A percentile compares a stretch with the other conserved stretches of the same genome.
phyloP scores from a whole-genome alignment of 2,888 invertebrate species.

The Tethea ocularis region DNA sequence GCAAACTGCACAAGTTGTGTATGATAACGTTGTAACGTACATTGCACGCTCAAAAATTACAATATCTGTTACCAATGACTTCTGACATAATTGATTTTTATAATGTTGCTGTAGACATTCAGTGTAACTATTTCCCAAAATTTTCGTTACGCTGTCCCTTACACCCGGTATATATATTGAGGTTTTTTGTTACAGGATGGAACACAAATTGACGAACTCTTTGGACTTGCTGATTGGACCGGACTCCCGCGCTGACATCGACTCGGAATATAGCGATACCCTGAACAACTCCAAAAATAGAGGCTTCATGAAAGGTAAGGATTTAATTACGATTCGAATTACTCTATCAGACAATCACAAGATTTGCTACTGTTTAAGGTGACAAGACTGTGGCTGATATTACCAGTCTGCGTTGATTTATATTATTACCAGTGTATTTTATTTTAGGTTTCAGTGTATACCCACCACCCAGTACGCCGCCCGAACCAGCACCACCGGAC shows the following conservation, averaged over 20 bases:
- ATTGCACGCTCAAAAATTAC: no score
- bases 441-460: conserved; percentile 90
- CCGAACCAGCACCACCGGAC: conserved; percentile 93
- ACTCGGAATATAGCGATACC: conserved; percentile 78
- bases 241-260: conserved; percentile 76
- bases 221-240: conserved; percentile 77
- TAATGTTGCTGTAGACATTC: no score
- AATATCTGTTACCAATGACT: no score
- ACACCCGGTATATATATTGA: no score
- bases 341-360: not conserved
- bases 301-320: conserved; percentile 74
- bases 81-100: no score
- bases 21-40: no score
- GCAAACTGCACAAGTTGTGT: no score
- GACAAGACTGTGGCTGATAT: no score
- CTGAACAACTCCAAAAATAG: conserved; percentile 78
- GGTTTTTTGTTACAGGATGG: conserved; percentile 52
- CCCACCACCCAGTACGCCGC: conserved; percentile 92
- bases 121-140: no score
- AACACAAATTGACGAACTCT: conserved; percentile 78
- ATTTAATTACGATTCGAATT: not conserved
- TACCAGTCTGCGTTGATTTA: no score
- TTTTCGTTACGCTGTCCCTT: no score
- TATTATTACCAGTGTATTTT: conserved; percentile 8
- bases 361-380: not conserved